These are phyloP conservation scores for Crotalus tigris DNA, from an alignment of 2,113 vertebrate genomes.

Conservation along the genomic window DNA sequence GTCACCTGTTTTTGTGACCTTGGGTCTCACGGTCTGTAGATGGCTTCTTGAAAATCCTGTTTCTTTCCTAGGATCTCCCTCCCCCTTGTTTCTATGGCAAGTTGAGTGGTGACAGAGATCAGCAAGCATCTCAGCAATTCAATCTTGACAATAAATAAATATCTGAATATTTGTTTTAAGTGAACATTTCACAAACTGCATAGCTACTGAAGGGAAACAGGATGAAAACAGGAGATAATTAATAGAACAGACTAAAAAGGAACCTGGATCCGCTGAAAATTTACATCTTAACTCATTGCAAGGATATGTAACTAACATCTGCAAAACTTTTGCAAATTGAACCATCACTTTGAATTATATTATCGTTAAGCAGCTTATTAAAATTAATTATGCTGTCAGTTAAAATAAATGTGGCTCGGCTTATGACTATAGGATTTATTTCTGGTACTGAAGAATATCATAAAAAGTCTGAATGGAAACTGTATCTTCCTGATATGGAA, in stretches of 20 bases:
- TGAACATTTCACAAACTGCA: not conserved
- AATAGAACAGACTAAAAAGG: not conserved
- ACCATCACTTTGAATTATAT: not conserved
- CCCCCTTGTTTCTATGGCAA: no score
- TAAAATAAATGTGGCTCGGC: not conserved
- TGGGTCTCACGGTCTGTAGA: no score
- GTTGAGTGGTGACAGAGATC: no score
- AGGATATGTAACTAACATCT: not conserved
- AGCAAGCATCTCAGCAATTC: no score
- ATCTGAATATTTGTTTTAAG: not conserved
- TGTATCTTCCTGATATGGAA: not conserved
- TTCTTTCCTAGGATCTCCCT: no score
- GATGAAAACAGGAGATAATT: not conserved
- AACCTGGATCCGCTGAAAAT: not conserved
- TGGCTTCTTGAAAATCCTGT: no score
- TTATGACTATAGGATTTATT: not conserved
- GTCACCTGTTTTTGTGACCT: no score
- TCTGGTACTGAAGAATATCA: not conserved
- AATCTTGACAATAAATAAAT: not conserved
- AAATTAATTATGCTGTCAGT: constrained; percentile 1
- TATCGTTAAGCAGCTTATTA: constrained; percentile 6
- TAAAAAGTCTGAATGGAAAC: not conserved
- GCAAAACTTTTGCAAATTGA: not conserved
- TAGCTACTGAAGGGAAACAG: not conserved
- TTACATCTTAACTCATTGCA: not conserved